Evolutionary conservation across 2,888 invertebrate species (phyloP), one percentile per base, ranked within the genome.

Genomic region (Orthosia cruda): DNA sequence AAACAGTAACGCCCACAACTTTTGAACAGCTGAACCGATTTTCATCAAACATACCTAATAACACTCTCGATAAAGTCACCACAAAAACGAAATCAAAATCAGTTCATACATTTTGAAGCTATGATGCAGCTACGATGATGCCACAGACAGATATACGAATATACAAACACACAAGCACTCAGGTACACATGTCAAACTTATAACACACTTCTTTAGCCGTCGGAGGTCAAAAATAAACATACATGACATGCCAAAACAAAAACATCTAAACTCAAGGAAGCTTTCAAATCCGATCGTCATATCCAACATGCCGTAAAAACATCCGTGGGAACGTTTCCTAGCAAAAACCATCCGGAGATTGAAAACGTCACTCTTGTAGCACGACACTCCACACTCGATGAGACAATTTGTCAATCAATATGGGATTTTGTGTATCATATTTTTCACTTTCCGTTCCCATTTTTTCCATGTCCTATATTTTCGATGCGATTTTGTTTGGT

Each of bases 381-480:
- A 54, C 32, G 74, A 69, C 84, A 69, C 84, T 83, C 74, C 52
- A 50, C 58, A 72, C 73, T 61, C 74, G 68, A 84, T 73, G 68
- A 81, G 84, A 84, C 81, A 62, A 81, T 81, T 81, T 84, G 74
- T 81, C 84, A 84, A 63, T 81, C 81, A 81, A 69, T 69, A 84
- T 62, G 58, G 54, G 74, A 74, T 80, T 80, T 80, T 68, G 66
- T 69, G 84, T 74, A 80, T 75, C 72, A 72, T 76, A 83, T 73
- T 68, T 85, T 62, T 71, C 73, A 83, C 66, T 67, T 67, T 57
- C n/a, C n/a, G 57, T 23, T 12, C 23, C 49, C 13, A 67, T 50
- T 83, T 83, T 65, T 83, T n/a, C 0, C 47, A 20, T 54, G 54
- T 47, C 23, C n/a, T 32, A 62, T 11, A 63, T 74, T 20, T 11